These are phyloP conservation scores for Hormaphis cornu DNA, from an alignment of 1,140 invertebrate species.

Conservation along the genomic window DNA sequence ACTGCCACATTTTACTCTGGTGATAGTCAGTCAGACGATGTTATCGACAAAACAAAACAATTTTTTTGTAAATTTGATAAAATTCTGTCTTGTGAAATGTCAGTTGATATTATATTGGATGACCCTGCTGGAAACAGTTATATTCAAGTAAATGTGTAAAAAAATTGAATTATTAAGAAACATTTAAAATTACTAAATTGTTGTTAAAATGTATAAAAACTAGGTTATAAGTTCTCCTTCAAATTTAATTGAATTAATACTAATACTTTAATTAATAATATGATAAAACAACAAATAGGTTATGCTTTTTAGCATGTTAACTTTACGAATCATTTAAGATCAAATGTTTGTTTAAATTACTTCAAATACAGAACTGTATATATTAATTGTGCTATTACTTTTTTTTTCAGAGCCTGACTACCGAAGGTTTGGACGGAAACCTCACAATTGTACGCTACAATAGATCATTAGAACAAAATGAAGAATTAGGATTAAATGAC, in stretches of 20 bases:
- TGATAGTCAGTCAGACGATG: slow-evolving; percentile 56
- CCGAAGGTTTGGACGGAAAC: slow-evolving; percentile 60
- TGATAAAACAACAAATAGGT: too few species aligned
- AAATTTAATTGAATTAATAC: too few species aligned
- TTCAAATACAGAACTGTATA: too few species aligned
- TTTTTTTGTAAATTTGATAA: slow-evolving; percentile 63
- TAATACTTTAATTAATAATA: too few species aligned
- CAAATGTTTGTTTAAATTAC: too few species aligned
- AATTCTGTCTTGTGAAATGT: slow-evolving; percentile 54
- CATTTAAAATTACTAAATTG: not conserved
- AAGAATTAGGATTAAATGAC: slow-evolving; percentile 90
- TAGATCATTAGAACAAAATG: slow-evolving; percentile 83
- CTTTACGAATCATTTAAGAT: too few species aligned
- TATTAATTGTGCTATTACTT: not conserved
- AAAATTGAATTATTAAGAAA: not conserved
- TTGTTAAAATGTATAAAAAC: too few species aligned
- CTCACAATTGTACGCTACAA: slow-evolving; percentile 74
- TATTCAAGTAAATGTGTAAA: slow-evolving; percentile 66
- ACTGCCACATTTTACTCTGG: slow-evolving; percentile 49
- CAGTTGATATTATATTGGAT: slow-evolving; percentile 73
- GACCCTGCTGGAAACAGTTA: slow-evolving; percentile 97
- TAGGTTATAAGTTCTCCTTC: too few species aligned
- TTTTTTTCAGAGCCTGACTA: slow-evolving; percentile 57
- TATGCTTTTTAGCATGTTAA: too few species aligned
- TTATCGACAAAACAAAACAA: slow-evolving; percentile 48